Conservation (phyloP, 2,888 invertebrate genomes). For the Chrysolina haemoptera region DNA sequence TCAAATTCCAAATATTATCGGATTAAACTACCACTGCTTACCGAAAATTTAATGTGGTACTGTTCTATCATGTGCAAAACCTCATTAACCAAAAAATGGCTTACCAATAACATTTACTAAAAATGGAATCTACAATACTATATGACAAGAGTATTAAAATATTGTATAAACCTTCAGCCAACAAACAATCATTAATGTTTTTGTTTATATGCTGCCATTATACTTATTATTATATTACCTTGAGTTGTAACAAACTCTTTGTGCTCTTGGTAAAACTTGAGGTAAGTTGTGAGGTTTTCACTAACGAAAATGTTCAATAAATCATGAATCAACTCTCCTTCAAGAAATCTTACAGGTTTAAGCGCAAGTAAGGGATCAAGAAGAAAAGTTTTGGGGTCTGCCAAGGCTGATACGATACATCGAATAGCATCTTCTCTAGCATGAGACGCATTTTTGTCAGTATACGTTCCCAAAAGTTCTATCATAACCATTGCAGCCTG, state of each 20-base stretch:
- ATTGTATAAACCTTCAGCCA: no score
- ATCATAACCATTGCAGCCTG: constrained; percentile 97
- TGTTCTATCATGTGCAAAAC: no score
- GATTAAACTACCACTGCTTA: no score
- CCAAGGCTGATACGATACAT: constrained; percentile 95
- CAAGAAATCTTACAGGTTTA: constrained; percentile 95
- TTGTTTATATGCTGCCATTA: no score
- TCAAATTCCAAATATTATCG: no score
- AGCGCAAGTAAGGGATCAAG: constrained; percentile 94
- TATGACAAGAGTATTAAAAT: no score
- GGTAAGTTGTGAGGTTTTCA: constrained; percentile 92
- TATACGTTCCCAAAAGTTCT: constrained; percentile 95
- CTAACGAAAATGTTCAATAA: constrained; percentile 95
- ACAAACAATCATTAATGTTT: no score
- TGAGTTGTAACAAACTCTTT: constrained; percentile 89
- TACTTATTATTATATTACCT: constrained; percentile 68
- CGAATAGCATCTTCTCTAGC: constrained; percentile 97
- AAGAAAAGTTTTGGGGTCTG: constrained; percentile 95
- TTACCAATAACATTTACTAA: no score
- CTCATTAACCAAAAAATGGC: no score
- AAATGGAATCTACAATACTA: no score
- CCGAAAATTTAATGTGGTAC: no score
- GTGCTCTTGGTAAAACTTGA: constrained; percentile 92
- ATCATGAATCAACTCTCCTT: constrained; percentile 96
- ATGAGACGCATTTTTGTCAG: constrained; percentile 96